These are phyloP conservation scores for Acleris cristana DNA, from an alignment of 2,888 invertebrate genomes.

Conservation along the genomic window DNA sequence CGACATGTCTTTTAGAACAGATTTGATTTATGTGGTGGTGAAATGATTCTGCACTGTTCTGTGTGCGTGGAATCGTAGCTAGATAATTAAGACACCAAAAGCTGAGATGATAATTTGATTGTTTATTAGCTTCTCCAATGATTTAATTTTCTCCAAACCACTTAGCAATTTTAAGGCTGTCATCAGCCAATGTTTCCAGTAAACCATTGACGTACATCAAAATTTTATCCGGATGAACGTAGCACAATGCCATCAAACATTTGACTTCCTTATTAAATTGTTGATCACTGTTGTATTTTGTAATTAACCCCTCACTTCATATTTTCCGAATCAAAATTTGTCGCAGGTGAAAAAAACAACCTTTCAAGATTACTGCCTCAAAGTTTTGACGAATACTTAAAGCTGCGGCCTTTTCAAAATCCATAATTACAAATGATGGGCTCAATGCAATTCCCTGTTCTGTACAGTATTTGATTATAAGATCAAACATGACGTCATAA, in stretches of 20 bases:
- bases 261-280: slow-evolving; percentile 28
- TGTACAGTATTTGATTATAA: slow-evolving; percentile 29
- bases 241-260: slow-evolving; percentile 24
- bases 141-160: slow-evolving; percentile 26
- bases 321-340: slow-evolving; percentile 36
- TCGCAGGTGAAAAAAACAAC: slow-evolving; percentile 39
- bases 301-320: slow-evolving; percentile 29
- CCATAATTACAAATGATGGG: slow-evolving; percentile 28
- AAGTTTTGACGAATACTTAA: slow-evolving; percentile 35
- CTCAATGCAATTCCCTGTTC: slow-evolving; percentile 22
- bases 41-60: background rate
- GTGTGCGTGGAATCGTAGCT: background rate
- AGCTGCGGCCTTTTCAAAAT: slow-evolving; percentile 33
- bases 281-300: slow-evolving; percentile 24
- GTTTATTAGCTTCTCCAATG: slow-evolving; percentile 24
- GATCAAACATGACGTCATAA: slow-evolving; percentile 31
- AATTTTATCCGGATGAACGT: slow-evolving; percentile 25
- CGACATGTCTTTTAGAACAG: background rate
- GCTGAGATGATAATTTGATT: slow-evolving; percentile 2
- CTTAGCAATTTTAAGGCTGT: slow-evolving; percentile 26
- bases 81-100: background rate
- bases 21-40: background rate
- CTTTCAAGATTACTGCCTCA: slow-evolving; percentile 29
- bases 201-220: slow-evolving; percentile 22
- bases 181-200: slow-evolving; percentile 19